phyloP scores from a whole-genome alignment of 2,888 invertebrate species.

The Melikaiella ostensackeni region DNA sequence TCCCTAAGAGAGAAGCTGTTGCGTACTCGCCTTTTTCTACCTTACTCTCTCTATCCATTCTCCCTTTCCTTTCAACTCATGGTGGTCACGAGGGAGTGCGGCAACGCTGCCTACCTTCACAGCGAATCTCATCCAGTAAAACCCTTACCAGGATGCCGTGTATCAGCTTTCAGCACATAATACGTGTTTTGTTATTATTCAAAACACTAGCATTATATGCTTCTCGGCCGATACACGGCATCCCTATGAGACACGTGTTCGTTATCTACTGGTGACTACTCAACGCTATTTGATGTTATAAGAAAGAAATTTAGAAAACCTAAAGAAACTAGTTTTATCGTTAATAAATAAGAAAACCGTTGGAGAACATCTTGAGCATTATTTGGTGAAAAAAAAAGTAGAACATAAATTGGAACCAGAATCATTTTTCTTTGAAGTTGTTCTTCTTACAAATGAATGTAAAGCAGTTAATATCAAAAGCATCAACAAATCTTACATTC shows the following conservation, averaged over 20 bases:
- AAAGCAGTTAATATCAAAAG: no score
- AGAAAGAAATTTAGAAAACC: background rate
- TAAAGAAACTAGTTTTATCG: background rate
- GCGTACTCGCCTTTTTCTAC: slow-evolving; percentile 33
- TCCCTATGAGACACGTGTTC: slow-evolving; percentile 42
- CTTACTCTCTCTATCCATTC: no score
- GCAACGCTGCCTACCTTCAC: background rate
- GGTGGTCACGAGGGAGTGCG: no score
- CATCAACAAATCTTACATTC: no score
- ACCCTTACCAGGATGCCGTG: slow-evolving; percentile 41
- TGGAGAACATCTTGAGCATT: background rate
- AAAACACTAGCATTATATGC: slow-evolving; percentile 35
- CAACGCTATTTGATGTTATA: slow-evolving; percentile 40
- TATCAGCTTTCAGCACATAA: slow-evolving; percentile 41
- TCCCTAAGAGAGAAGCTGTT: slow-evolving; percentile 42
- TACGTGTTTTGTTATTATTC: slow-evolving; percentile 41
- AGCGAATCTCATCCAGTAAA: slow-evolving; percentile 3
- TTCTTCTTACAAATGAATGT: no score
- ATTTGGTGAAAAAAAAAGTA: background rate
- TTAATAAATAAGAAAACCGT: background rate
- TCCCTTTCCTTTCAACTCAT: no score
- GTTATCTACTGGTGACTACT: slow-evolving; percentile 44
- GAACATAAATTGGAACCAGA: background rate
- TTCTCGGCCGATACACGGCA: slow-evolving; percentile 45
- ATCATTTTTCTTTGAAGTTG: no score